These are phyloP conservation scores for Willisornis vidua DNA, from an alignment of 2,113 vertebrate genomes.

Conservation along the genomic window DNA sequence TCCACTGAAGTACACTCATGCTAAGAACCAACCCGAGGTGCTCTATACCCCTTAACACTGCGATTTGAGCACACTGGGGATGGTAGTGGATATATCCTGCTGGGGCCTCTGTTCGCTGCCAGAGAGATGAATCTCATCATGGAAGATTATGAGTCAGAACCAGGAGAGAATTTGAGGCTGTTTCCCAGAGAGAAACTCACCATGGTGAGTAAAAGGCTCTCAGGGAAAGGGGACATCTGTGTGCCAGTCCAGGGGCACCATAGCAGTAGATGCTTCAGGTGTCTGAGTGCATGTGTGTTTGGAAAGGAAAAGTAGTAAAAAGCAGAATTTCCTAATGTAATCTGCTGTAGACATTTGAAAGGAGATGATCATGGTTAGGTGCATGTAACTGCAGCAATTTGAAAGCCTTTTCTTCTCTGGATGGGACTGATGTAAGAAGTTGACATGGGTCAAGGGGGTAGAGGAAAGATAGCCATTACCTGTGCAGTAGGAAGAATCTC, in stretches of 20 bases:
- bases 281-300: rapidly evolving
- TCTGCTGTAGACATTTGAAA: background rate
- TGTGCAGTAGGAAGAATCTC: background rate
- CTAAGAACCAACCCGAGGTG: background rate
- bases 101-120: background rate
- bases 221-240: background rate
- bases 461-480: background rate
- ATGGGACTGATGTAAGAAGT: background rate
- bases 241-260: background rate
- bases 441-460: background rate
- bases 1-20: background rate
- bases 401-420: background rate
- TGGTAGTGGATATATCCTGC: background rate
- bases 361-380: background rate
- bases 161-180: background rate
- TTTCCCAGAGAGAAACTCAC: background rate
- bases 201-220: background rate
- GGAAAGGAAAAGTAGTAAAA: background rate
- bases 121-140: background rate
- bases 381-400: background rate
- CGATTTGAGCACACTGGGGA: background rate
- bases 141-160: background rate
- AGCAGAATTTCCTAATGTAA: background rate
- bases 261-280: background rate
- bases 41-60: rapidly evolving